Conservation (phyloP, 2,888 invertebrate species). For the Carabus problematicus region DNA sequence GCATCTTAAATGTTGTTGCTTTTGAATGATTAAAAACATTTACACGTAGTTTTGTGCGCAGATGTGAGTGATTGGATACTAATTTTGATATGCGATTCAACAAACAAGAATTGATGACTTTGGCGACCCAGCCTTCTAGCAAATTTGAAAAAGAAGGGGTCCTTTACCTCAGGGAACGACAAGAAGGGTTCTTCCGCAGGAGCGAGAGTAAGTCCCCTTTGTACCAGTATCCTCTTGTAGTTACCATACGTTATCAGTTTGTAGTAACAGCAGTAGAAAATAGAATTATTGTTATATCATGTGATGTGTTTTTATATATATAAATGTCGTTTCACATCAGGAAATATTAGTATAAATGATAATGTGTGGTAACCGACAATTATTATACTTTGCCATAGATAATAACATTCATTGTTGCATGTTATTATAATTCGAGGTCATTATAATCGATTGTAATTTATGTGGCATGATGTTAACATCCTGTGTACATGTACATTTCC, state of each 20-base stretch:
- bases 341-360: background rate
- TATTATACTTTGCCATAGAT: constrained; percentile 8
- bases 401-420: constrained; percentile 25
- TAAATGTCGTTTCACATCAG: background rate
- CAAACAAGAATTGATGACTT: constrained; percentile 82
- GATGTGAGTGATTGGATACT: constrained; percentile 33
- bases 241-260: background rate
- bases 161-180: constrained; percentile 83
- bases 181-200: constrained; percentile 90
- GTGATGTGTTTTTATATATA: background rate
- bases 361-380: constrained; percentile 29
- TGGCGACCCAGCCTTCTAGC: constrained; percentile 86
- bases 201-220: constrained; percentile 79
- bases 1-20: constrained; percentile 17
- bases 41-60: constrained; percentile 14
- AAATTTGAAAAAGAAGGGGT: constrained; percentile 93
- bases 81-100: constrained; percentile 80
- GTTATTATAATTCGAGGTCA: constrained; percentile 31
- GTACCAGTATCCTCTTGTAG: background rate
- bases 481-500: constrained; percentile 38
- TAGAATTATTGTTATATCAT: no score
- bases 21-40: constrained; percentile 12
- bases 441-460: constrained; percentile 36
- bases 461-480: constrained; percentile 42
- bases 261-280: background rate